Percentiles rank a stretch among this genome's conserved stretches.
Evolutionary conservation across 2,888 invertebrate species (phyloP).

Genomic region (Coecobrya sp.): DNA sequence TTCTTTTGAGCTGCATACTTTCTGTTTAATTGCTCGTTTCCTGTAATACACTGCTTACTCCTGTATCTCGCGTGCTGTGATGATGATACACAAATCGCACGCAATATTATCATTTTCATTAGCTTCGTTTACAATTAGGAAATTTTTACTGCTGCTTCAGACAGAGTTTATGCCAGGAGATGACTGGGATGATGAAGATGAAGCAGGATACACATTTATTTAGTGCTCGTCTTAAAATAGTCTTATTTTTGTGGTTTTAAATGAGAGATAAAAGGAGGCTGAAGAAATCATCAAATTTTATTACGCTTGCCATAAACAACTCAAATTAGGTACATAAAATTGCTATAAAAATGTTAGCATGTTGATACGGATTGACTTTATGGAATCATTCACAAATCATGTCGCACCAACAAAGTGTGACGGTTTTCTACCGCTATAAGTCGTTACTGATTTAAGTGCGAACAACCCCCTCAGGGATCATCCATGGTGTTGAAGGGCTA

Average conservation of each 20-base stretch:
- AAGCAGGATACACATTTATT: conserved; percentile 38
- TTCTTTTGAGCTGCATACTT: not conserved
- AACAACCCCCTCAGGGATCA: not conserved
- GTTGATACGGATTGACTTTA: not conserved
- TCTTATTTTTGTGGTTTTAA: not conserved
- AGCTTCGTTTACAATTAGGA: conserved; percentile 28
- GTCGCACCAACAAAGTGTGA: too few relatives aligned
- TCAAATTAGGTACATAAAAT: not conserved
- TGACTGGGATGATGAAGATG: not conserved
- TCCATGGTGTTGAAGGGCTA: not conserved
- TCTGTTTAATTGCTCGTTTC: conserved; percentile 57
- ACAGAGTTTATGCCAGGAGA: not conserved
- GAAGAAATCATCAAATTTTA: not conserved
- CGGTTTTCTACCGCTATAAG: too few relatives aligned
- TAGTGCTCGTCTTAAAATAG: not conserved
- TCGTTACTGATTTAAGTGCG: too few relatives aligned
- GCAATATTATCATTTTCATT: not conserved
- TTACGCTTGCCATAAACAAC: not conserved
- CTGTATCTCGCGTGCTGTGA: not conserved
- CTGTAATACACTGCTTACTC: conserved; percentile 1
- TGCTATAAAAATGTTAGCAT: not conserved
- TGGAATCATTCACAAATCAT: not conserved
- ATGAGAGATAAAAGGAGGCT: not conserved
- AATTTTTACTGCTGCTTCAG: not conserved
- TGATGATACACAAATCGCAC: not conserved